Evolutionary conservation across 1,140 invertebrate genomes (phyloP), one percentile per base, ranked within the genome.

Genomic region (Hormaphis cornu): DNA sequence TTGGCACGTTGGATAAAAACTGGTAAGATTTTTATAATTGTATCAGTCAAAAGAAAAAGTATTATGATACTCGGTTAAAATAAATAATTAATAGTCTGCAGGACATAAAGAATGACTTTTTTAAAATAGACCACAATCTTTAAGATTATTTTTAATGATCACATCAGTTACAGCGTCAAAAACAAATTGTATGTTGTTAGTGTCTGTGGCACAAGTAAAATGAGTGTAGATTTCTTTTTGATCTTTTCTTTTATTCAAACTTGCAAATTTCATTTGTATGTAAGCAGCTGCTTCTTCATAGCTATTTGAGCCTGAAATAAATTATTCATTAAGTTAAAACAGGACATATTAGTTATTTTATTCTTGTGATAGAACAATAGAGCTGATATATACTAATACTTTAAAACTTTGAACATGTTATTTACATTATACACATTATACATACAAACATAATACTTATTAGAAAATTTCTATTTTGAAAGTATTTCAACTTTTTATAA

Each of bases 151-250:
- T 77, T 93, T 93, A 76, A 96, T 92, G 74, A 94, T 93, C 70
- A 95, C 90, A 81, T 94, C 91, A 69, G 91, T 93, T 69, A 94
- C 90, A 70, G 89, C 89, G 79, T 94, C 91, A 76, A 94, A 94
- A 22, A 94, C 91, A 79, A 94, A 94, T 77, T 92, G 87, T 70
- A 95, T 93, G 78, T 95, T 95, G 71, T 85, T 88, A 46, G 91
- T 94, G 75, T 95, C 92, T 46, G 92, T 94, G 30, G 92, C 91
- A 82, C 91, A 94, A 18, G 91, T 95, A 75, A 93, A 89, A 78
- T 95, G 91, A 71, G 89, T 91, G 76, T 95, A 95, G 72, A 94
- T 93, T 79, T 94, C 89, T 81, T 94, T 92, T 76, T 89, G 86
- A 78, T 88, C 87, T 79, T 89, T 89, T 73, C 86, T 83, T 78